Base-by-base conservation (phyloP, 1,140 invertebrate species). In the Trachymyrmex septentrionalis region DNA sequence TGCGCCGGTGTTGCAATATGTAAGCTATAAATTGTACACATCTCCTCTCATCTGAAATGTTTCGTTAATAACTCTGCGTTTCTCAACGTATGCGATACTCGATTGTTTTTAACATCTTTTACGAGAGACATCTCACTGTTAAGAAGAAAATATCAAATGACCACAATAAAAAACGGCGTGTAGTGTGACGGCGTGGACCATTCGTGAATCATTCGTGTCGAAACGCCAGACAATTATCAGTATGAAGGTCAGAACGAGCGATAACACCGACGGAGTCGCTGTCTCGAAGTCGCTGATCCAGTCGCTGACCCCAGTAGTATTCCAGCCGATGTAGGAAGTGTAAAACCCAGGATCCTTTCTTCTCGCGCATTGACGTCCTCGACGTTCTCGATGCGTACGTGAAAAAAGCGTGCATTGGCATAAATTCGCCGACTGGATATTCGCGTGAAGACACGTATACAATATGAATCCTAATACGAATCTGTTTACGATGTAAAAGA, bases 341-440 rank as follows among this genome's bases (percentile, higher is more conserved):
- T 55, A 44, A 12, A 71, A 3, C 34, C 34, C 16, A 16, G 27
- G 73, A 80, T 85, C 73, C 50, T 66, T 85, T 78, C 84, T 80
- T 85, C 61, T 80, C 73, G 84, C 72, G 72, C 84, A 67, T 64
- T 77, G 48, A 76, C 84, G 84, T 66, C 61, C 48, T 85, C 69
- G 67, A 82, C 48, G 53, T 72, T 57, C 76, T 66, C 69, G 55
- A 16, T 7, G 38, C n/a, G 50, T 57, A 61, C 61, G 48, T 44
- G 48, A 44, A 24, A 34, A 34, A 59, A 21, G 27, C 77, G 63
- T 48, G 3, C 48, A 7, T 80, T 21, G 61, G 27, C 12, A 55
- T 57, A 57, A 71, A 59, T 69, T 71, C 30, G 30, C 27, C 63
- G 63, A 55, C n/a, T n/a, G 19, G 27, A 24, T 21, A 21, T 30